Evolutionary conservation across 2,113 vertebrate species (phyloP).

Genomic region (Spheniscus mendiculus): DNA sequence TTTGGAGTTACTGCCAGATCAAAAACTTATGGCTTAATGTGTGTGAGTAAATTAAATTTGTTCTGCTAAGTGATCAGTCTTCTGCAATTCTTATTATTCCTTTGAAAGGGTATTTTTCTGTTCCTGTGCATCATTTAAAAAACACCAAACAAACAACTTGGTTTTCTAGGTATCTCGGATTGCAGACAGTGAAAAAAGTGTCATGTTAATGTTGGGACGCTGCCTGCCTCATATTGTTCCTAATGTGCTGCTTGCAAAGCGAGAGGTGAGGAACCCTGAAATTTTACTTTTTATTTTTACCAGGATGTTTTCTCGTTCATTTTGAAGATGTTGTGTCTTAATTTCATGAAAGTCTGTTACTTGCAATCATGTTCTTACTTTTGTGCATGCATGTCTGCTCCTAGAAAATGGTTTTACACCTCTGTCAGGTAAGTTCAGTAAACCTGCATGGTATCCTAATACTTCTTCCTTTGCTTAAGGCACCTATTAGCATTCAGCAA

Average conservation of each 20-base stretch:
- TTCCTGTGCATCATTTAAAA: background rate
- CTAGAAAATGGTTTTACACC: constrained; percentile 98
- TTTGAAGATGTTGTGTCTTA: constrained; percentile 64
- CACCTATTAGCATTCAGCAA: constrained; percentile 61
- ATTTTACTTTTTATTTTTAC: background rate
- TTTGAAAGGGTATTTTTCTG: background rate
- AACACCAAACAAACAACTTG: background rate
- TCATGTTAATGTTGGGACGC: constrained; percentile 97
- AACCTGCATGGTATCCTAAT: constrained; percentile 79
- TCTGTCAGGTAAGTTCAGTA: constrained; percentile 96
- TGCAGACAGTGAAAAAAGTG: constrained; percentile 93
- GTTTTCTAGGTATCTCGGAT: constrained; percentile 91
- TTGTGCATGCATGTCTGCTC: constrained; percentile 94
- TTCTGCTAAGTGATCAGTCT: background rate
- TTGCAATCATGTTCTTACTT: constrained; percentile 92
- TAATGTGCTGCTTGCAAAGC: constrained; percentile 95
- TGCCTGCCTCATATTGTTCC: constrained; percentile 98
- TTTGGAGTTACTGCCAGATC: background rate
- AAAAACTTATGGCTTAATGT: background rate
- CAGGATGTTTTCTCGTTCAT: background rate
- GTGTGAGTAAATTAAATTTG: background rate
- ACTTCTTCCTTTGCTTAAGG: constrained; percentile 65
- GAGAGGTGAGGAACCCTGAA: constrained; percentile 85
- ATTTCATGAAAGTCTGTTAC: constrained; percentile 77
- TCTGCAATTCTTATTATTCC: background rate